Evolutionary conservation across 2,797 vertebrate genomes (phyloP).

Genomic region (Miichthys miiuy): DNA sequence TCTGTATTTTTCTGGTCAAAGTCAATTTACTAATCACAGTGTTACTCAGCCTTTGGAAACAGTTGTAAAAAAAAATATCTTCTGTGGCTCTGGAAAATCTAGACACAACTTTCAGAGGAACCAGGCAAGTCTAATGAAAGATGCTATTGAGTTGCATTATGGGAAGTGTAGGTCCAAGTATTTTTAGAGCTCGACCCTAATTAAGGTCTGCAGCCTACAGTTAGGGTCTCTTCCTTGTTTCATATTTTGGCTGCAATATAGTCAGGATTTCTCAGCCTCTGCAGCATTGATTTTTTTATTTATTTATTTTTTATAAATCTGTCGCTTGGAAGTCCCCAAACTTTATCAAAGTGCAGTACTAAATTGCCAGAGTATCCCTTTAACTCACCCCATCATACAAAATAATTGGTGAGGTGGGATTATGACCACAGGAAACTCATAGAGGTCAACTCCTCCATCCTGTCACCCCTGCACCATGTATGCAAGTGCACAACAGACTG

Average conservation of each 20-base stretch:
- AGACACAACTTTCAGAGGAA: neutral
- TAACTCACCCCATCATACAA: conserved; percentile 51
- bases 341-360: conserved; percentile 45
- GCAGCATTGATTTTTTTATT: conserved; percentile 45
- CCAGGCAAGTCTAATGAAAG: neutral
- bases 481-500: conserved; percentile 58
- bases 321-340: conserved; percentile 36
- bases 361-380: conserved; percentile 52
- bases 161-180: conserved; percentile 18
- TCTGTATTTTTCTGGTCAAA: conserved; percentile 8
- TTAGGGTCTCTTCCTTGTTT: conserved; percentile 1
- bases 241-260: conserved; percentile 21
- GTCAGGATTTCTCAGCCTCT: conserved; percentile 8
- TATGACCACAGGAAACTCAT: conserved; percentile 65
- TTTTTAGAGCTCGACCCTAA: conserved; percentile 12
- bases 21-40: neutral
- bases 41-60: neutral
- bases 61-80: neutral
- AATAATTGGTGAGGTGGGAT: conserved; percentile 71
- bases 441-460: conserved; percentile 70
- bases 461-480: conserved; percentile 45
- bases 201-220: conserved; percentile 21
- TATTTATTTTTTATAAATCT: conserved; percentile 20
- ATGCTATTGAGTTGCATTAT: neutral
- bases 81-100: neutral